Evolutionary conservation across 92 coral and sea anemone species (phyloP), one percentile per base, ranked within the genome.

Genomic region (Isaurus tuberculatus): DNA sequence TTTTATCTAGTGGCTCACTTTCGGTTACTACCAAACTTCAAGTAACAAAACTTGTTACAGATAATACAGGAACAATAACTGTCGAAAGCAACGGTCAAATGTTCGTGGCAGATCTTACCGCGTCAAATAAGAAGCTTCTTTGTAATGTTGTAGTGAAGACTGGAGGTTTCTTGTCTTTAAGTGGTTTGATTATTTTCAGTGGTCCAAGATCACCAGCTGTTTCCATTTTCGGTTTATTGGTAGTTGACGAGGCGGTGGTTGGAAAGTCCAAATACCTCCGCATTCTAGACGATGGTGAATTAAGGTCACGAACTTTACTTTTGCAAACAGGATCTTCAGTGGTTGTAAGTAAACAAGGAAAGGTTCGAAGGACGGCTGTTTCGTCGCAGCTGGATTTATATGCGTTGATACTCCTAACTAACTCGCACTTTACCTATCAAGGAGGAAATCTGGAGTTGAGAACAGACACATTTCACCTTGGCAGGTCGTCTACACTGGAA

Each of bases 81-180:
- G 86, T 78, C 16, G 81, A 84, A 27, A 43, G 72, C 8, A 79
- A 63, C 31, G 79, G 79, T 0, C 58, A 66, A 70, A 51, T 90
- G 27, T 68, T 70, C 26, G 49, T 77, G 8, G 32, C 79, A 15
- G 88, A 57, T 30, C 69, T 68, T 14, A 81, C 78, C 44, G 84
- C 85, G 3, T 22, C 33, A 29, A 78, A 68, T 23, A 79, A 66
- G 40, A 80, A 86, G 17, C 55, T 86, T 1, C 63, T 30, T 27
- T 90, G 93, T 43, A 83, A 87, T 29, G 65, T 90, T n/a, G 89
- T 87, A 46, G 86, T 90, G 16, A 79, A 86, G 22, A 31, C 25
- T 10, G 78, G 66, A 58, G 93, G 93, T 7, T 34, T 26, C 15
- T 16, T 90, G 81, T 69, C 80, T 29, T 46, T 90, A 26, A 72